Evolutionary conservation across 2,113 vertebrate species (phyloP), one percentile per base, ranked within the genome.

Genomic region (Gallinago undulata): DNA sequence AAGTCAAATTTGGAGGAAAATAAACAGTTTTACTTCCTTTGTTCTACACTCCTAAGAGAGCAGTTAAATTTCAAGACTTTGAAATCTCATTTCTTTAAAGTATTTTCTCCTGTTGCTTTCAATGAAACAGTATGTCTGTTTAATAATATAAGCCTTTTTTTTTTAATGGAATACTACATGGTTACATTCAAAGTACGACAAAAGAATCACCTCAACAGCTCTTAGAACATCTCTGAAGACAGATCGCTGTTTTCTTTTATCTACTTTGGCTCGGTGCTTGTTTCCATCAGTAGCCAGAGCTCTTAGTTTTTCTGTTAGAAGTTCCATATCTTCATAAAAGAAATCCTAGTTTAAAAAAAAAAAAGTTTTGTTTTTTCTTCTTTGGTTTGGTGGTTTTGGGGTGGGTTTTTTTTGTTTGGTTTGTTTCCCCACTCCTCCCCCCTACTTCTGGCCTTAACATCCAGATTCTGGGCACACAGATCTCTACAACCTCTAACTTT

Each of bases 181-280:
- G 39, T 63, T 74, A 74, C 17, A 63, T 43, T 48, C 22, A 11
- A 66, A 64, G 10, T 17, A n/a, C 76, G 51, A 75, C 7, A 45
- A 50, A 53, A 97, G 90, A 74, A 87, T 92, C 94, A 99, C 99
- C 99, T 99, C 99, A 17, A 99, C 98, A 3, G 99, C 99, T 94
- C 98, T 98, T 1, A 99, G 98, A 31, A 99, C 98, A 3, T 99
- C 99, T 95, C 99, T 98, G 96, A 99, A 99, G 79, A 99, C 99
- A 0, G 99, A 99, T 5, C 99, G 98, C 97, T 99, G 99, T 98
- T 99, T 99, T 93, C 99, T 98, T 98, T 99, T 99, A 97, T 99
- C 99, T 21, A 98, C 99, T 97, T 99, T 99, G 87, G 99, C 99
- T 72, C 99, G 96, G 96, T 99, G 99, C 77, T 99, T 99, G 97